A percentile compares a stretch with the other conserved stretches of the same genome.
phyloP scores from a whole-genome alignment of 2,888 invertebrate genomes.

The Pantelozetes paolii region DNA sequence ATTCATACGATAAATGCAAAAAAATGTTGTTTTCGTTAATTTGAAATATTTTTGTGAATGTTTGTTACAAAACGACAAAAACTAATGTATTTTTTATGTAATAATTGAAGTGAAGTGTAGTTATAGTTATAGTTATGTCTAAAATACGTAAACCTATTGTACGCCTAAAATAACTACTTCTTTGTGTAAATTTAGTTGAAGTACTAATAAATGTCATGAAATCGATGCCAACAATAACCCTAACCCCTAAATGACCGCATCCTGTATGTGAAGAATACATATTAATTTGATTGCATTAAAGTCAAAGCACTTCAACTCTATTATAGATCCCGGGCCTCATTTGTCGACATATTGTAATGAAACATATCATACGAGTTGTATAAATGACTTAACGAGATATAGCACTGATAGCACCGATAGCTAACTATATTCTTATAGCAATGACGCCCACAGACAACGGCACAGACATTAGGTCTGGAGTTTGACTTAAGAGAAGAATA shows the following conservation, averaged over 20 bases:
- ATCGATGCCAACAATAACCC: conserved; percentile 9
- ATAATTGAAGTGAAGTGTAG: conserved; percentile 3
- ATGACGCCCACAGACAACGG: conserved; percentile 29
- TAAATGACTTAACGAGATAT: background rate
- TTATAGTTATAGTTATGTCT: background rate
- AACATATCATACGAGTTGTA: background rate
- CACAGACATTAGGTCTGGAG: conserved; percentile 20
- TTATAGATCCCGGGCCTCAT: background rate
- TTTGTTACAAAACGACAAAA: conserved; percentile 3
- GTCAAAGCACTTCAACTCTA: background rate
- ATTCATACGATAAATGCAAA: too few species aligned
- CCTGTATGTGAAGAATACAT: conserved; percentile 15
- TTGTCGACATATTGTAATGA: conserved; percentile 26
- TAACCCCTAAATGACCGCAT: conserved; percentile 25
- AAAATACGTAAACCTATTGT: background rate
- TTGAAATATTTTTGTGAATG: background rate
- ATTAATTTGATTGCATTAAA: conserved; percentile 27
- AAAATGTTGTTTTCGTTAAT: background rate
- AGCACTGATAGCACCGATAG: conserved; percentile 2
- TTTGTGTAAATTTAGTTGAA: conserved; percentile 15
- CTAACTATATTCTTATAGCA: conserved; percentile 10
- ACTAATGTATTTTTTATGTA: conserved; percentile 27
- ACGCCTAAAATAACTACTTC: conserved; percentile 31
- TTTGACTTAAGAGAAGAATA: conserved; percentile 2
- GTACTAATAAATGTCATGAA: background rate